Percentiles rank a stretch among this genome's conserved stretches.
Evolutionary conservation across 2,113 vertebrate genomes (phyloP).

Genomic region (Channa maculata): DNA sequence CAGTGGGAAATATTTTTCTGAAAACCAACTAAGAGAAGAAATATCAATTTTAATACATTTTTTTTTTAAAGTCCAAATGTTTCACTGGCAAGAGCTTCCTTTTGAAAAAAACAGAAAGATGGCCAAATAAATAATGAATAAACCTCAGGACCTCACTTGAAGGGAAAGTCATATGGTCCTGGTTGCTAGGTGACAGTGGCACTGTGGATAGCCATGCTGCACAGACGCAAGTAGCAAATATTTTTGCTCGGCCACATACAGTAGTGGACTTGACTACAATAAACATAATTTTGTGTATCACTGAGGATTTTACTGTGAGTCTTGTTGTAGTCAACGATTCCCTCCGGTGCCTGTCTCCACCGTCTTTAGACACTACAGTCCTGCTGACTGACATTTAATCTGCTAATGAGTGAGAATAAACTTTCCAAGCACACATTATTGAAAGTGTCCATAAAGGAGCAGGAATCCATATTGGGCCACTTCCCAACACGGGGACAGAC

Average conservation of each 20-base stretch:
- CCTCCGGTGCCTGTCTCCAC: too few relatives aligned
- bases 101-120: not conserved
- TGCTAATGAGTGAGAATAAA: slow-evolving; percentile 26
- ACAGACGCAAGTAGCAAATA: not conserved
- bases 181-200: slow-evolving; percentile 38
- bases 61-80: not conserved
- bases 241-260: not conserved
- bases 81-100: not conserved
- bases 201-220: not conserved
- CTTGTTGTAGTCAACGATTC: too few relatives aligned
- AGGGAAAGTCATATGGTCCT: not conserved
- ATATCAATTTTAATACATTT: too few relatives aligned
- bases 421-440: slow-evolving; percentile 18
- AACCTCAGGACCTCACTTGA: not conserved
- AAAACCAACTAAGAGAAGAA: too few relatives aligned
- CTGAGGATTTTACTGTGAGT: too few relatives aligned
- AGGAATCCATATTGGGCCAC: slow-evolving; percentile 1
- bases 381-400: slow-evolving; percentile 1
- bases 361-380: not conserved
- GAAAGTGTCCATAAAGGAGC: not conserved
- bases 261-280: not conserved
- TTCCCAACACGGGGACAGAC: too few relatives aligned
- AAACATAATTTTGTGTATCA: too few relatives aligned
- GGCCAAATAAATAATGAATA: not conserved
- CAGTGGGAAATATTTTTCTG: too few relatives aligned